Evolutionary conservation across 1,140 invertebrate genomes (phyloP), one percentile per base, ranked within the genome.

Genomic region (Dendrolimus punctatus): DNA sequence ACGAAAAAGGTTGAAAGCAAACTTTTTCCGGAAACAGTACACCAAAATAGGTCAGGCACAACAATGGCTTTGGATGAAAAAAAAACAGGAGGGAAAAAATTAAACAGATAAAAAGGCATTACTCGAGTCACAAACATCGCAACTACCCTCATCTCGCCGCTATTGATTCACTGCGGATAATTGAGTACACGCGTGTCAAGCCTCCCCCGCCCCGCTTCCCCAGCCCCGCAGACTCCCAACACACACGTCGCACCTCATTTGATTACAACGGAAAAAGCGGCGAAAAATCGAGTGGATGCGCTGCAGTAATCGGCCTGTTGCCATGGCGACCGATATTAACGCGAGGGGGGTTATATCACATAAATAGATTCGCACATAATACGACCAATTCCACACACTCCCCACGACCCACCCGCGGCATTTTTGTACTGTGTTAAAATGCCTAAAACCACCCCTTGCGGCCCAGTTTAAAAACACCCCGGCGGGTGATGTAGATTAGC

Each of bases 121-220:
- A 69, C 60, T 55, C 49, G 66, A 64, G 69, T 72, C 73, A 67
- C 64, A 73, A 65, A 60, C 73, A 73, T 72, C 69, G 64, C 55
- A 80, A 83, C 81, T 85, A 85, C 81, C 81, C 80, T 82, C 80
- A 81, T 81, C 73, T 74, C 72, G 62, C 66, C 64, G 78, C 80
- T 85, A 85, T 85, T 85, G 81, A 85, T 85, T 85, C 79, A 82
- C 75, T 81, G 79, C 76, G 73, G 81, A 80, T 83, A 85, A 83
- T 85, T 83, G 82, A 80, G 74, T 78, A 82, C 81, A 85, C 78
- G 82, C 80, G 78, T 83, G 77, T 71, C 78, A 73, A 70, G 67
- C 71, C 72, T 62, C 46, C 40, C 23, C 42, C 49, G 49, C 51
- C 45, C 53, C 39, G 50, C 56, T 54, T 39, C 51, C 43, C 48